These are phyloP conservation scores for Heteromurus nitidus DNA, from an alignment of 2,888 invertebrate species.

Conservation along the genomic window DNA sequence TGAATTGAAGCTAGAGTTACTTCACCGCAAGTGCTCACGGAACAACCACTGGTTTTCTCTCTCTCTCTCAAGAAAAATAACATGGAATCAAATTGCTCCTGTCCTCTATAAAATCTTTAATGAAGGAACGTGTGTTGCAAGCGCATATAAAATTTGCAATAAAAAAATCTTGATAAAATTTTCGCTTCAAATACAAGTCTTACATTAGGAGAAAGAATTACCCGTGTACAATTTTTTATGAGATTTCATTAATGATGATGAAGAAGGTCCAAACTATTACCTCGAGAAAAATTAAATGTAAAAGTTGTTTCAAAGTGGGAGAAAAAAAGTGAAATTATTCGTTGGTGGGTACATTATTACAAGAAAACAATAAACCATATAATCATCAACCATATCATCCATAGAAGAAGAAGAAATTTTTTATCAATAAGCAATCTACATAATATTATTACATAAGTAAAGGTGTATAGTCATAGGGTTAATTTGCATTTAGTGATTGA, in stretches of 20 bases:
- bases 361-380: not conserved
- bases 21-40: not conserved
- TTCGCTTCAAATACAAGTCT: too few species aligned
- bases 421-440: conserved; percentile 54
- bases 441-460: not conserved
- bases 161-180: conserved; percentile 33
- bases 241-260: too few species aligned
- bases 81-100: not conserved
- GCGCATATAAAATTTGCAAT: conserved; percentile 47
- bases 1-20: not conserved
- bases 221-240: too few species aligned
- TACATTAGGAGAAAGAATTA: too few species aligned
- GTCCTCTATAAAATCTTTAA: conserved; percentile 29
- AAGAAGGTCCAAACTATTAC: too few species aligned
- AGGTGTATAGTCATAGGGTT: not conserved
- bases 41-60: conserved; percentile 2
- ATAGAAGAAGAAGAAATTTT: not conserved
- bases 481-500: conserved; percentile 51
- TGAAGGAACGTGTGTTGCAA: conserved; percentile 45
- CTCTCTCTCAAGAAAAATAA: too few species aligned
- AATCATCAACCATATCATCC: not conserved
- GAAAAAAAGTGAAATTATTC: too few species aligned
- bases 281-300: too few species aligned
- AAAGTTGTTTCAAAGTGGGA: too few species aligned
- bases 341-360: conserved; percentile 36